Conservation (phyloP, 2,797 vertebrate genomes). For the Pogonophryne albipinna region DNA sequence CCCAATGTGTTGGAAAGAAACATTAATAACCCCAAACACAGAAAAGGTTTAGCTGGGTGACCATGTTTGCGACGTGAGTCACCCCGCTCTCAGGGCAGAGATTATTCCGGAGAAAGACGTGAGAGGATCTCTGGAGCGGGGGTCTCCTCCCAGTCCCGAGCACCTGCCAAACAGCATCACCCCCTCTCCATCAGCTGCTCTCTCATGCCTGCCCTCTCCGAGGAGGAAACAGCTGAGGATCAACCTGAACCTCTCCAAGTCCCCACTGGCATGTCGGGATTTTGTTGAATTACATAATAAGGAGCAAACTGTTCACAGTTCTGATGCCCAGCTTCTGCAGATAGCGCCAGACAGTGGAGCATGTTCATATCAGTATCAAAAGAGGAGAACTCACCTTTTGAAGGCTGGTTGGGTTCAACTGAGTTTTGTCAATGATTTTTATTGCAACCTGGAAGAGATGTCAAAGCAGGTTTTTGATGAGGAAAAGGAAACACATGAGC, state of each 20-base stretch:
- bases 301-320: slow-evolving; percentile 6
- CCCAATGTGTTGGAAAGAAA: slow-evolving; percentile 7
- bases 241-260: slow-evolving; percentile 45
- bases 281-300: slow-evolving; percentile 26
- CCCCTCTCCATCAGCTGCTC: slow-evolving; percentile 62
- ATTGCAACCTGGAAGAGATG: slow-evolving; percentile 91
- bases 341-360: background rate
- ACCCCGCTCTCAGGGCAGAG: slow-evolving; percentile 54
- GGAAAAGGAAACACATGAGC: background rate
- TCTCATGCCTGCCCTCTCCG: slow-evolving; percentile 44
- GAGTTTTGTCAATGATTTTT: slow-evolving; percentile 97
- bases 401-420: slow-evolving; percentile 95
- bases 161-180: slow-evolving; percentile 76
- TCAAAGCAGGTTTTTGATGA: slow-evolving; percentile 25
- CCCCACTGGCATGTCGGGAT: background rate
- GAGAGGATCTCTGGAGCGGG: slow-evolving; percentile 66
- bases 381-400: slow-evolving; percentile 88
- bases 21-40: slow-evolving; percentile 29
- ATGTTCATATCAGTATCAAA: slow-evolving; percentile 4
- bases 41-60: slow-evolving; percentile 31
- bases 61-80: slow-evolving; percentile 57
- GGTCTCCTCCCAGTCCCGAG: slow-evolving; percentile 64
- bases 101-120: slow-evolving; percentile 61
- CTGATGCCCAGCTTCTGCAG: background rate
- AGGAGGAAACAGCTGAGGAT: slow-evolving; percentile 47